These are phyloP conservation scores for Acleris emargana DNA, from an alignment of 2,888 invertebrate species.

Conservation along the genomic window DNA sequence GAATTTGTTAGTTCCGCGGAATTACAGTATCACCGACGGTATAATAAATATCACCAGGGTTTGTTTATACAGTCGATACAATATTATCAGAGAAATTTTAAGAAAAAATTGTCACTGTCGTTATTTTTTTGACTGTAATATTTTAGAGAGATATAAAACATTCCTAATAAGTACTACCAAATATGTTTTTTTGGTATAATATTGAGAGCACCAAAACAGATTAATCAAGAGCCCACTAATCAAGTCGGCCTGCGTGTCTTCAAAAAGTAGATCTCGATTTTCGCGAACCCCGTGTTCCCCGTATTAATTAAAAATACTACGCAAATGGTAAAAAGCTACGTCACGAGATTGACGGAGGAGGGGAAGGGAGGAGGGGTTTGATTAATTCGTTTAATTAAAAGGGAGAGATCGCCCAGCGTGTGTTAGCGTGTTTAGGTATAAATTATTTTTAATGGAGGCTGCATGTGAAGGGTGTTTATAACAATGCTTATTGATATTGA, in stretches of 20 bases:
- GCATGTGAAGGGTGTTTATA: neutral
- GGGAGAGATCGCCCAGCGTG: conserved; percentile 34
- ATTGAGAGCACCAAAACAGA: neutral
- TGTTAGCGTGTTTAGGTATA: conserved; percentile 21
- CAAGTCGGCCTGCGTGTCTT: conserved; percentile 37
- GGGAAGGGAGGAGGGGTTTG: conserved; percentile 41
- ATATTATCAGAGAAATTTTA: no score
- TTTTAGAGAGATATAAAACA: neutral
- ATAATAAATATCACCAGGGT: no score
- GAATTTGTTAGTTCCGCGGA: no score
- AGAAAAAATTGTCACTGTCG: no score
- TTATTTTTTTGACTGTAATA: no score
- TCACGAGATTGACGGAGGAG: conserved; percentile 45
- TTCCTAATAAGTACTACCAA: neutral
- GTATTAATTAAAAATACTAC: conserved; percentile 47
- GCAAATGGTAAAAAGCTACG: conserved; percentile 45
- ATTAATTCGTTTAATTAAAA: conserved; percentile 61
- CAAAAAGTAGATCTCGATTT: conserved; percentile 42
- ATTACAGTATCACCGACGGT: no score
- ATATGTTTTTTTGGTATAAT: no score
- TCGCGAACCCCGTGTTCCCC: conserved; percentile 38
- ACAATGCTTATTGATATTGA: no score
- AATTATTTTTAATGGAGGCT: conserved; percentile 19
- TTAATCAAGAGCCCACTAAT: conserved; percentile 6
- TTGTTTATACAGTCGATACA: no score